phyloP scores from a whole-genome alignment of 1,140 invertebrate genomes.

The Phymorhynchus buccinoides region DNA sequence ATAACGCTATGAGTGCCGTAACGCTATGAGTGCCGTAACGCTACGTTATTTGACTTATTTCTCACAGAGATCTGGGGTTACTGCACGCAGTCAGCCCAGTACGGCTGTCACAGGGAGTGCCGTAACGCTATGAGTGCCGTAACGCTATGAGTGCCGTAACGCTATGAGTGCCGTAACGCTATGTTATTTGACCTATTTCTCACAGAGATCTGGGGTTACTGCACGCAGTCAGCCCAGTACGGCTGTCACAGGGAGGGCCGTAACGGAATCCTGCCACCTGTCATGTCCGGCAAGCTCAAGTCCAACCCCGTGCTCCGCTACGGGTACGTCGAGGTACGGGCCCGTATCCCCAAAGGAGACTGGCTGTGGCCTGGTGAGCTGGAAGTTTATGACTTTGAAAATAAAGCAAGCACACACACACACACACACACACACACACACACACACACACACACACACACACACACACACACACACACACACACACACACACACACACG shows the following conservation, averaged over 20 bases:
- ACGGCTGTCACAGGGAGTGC: conserved; percentile 55
- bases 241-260: conserved; percentile 54
- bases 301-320: conserved; percentile 81
- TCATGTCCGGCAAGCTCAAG: conserved; percentile 79
- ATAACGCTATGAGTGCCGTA: too few species aligned
- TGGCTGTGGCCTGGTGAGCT: conserved; percentile 84
- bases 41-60: too few species aligned
- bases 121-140: conserved; percentile 40
- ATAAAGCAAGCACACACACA: too few species aligned
- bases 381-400: too few species aligned
- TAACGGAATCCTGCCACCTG: conserved; percentile 51
- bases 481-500: too few species aligned
- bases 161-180: too few species aligned
- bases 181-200: too few species aligned
- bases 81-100: conserved; percentile 52
- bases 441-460: too few species aligned
- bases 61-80: conserved; percentile 47
- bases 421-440: too few species aligned
- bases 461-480: too few species aligned
- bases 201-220: conserved; percentile 50
- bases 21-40: too few species aligned
- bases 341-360: conserved; percentile 83
- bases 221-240: conserved; percentile 51
- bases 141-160: too few species aligned
- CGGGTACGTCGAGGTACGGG: conserved; percentile 82